phyloP scores from a whole-genome alignment of 2,888 invertebrate genomes.

The Plebejus melissa region DNA sequence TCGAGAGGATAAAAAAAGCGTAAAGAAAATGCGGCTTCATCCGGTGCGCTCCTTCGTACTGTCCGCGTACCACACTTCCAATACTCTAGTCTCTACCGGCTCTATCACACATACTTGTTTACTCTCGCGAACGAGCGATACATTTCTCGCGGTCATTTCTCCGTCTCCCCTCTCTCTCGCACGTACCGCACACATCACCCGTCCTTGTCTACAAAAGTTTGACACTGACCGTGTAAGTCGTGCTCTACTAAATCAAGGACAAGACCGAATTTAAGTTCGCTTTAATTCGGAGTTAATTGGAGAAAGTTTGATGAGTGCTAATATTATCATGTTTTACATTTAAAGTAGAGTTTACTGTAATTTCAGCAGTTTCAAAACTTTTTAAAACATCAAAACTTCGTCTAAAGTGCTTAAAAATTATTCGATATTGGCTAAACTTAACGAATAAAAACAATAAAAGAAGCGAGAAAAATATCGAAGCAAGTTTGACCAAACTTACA shows the following conservation, averaged over 20 bases:
- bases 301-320: not conserved
- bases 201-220: slow-evolving; percentile 38
- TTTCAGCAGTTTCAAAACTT: not conserved
- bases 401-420: no score
- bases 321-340: not conserved
- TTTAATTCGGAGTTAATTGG: not conserved
- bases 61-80: not conserved
- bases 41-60: not conserved
- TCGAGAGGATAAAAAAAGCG: no score
- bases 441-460: not conserved
- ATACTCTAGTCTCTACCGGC: not conserved
- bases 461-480: not conserved
- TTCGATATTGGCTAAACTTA: not conserved
- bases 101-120: slow-evolving; percentile 36
- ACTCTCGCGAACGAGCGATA: slow-evolving; percentile 41
- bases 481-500: slow-evolving; percentile 49
- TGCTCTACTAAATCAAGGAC: slow-evolving; percentile 27
- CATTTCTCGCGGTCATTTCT: slow-evolving; percentile 43
- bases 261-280: slow-evolving; percentile 12
- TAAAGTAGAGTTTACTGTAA: not conserved
- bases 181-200: slow-evolving; percentile 30
- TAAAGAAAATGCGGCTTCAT: no score
- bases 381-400: not conserved
- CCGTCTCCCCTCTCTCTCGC: slow-evolving; percentile 38
- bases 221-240: slow-evolving; percentile 34